Conservation (phyloP, 2,797 vertebrate genomes). For the Smutsia gigantea region DNA sequence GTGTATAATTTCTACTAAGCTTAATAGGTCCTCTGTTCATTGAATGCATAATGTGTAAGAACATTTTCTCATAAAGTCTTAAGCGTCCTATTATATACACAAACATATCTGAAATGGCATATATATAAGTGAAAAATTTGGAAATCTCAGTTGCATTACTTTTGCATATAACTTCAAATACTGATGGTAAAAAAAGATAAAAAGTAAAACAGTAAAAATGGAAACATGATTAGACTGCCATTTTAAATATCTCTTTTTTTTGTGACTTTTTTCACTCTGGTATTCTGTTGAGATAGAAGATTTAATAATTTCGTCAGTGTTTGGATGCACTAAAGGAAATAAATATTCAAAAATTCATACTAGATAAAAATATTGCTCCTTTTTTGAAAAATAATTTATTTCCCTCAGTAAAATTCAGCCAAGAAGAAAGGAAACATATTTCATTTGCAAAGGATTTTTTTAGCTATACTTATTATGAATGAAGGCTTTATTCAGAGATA, state of each 20-base stretch:
- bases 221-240: background rate
- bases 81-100: background rate
- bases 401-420: background rate
- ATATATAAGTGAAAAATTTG: background rate
- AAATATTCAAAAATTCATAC: background rate
- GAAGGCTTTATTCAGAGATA: background rate
- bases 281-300: background rate
- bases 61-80: background rate
- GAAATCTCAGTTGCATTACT: background rate
- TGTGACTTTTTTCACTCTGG: background rate
- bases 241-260: background rate
- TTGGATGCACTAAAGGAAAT: background rate
- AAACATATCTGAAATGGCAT: background rate
- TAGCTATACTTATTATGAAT: background rate
- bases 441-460: background rate
- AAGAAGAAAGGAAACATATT: background rate
- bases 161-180: background rate
- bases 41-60: background rate
- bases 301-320: constrained; percentile 28
- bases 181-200: background rate
- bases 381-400: background rate
- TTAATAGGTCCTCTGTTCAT: background rate
- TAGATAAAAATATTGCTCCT: background rate
- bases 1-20: background rate
- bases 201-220: constrained; percentile 35